Evolutionary conservation across 1,140 invertebrate species (phyloP), one percentile per base, ranked within the genome.

Genomic region (Meteorus sp.): DNA sequence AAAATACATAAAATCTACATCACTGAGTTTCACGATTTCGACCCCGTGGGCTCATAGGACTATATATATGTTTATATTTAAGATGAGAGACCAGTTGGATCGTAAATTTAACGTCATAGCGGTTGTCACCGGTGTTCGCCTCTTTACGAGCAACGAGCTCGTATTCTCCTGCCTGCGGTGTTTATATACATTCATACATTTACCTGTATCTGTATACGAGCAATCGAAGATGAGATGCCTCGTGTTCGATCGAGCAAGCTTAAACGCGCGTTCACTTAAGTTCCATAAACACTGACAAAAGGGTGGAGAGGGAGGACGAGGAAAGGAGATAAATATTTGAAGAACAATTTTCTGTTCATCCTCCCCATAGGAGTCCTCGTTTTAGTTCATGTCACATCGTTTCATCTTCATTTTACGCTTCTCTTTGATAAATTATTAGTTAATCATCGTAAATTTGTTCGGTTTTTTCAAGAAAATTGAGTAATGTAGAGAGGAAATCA

Each of bases 21-120:
- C 53, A 64, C 59, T 64, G 59, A 60, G 64, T 68, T 63, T 73
- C 71, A 73, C 71, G 71, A 73, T 71, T 72, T n/a, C 62, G 68
- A 73, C 71, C 71, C 63, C 62, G 53, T n/a, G n/a, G 64, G 64
- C 62, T 48, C 59, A 69, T n/a, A n/a, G n/a, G n/a, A n/a, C n/a
- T n/a, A n/a, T n/a, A n/a, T n/a, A n/a, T n/a, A n/a, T n/a, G n/a
- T n/a, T n/a, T n/a, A n/a, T n/a, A n/a, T n/a, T n/a, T n/a, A n/a
- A n/a, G n/a, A n/a, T n/a, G n/a, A n/a, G n/a, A n/a, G 73, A 69
- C 69, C 64, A 7, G 61, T 63, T 17, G 37, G 66, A 39, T 69
- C 69, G 62, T 74, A 74, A 74, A 74, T 74, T 73, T 61, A 55
- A 48, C 59, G 64, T 72, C 69, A 70, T 69, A 69, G 68, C 62